Conservation (phyloP, 2,888 invertebrate species). For the Pachycephus smyrnensis region DNA sequence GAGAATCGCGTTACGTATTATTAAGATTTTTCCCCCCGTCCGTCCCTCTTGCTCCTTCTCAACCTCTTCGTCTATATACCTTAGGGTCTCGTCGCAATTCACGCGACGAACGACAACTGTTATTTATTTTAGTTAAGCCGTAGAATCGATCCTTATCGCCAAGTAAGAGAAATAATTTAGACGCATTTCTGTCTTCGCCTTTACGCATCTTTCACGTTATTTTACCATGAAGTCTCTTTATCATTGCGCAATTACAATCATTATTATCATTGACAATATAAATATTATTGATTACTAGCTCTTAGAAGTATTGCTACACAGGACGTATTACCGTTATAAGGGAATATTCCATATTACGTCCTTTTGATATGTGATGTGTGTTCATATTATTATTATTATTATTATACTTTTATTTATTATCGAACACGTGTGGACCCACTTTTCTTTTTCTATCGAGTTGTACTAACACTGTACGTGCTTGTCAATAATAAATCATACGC, state of each 20-base stretch:
- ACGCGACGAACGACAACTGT: not conserved
- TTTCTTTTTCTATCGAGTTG: slow-evolving; percentile 38
- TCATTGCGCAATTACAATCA: not conserved
- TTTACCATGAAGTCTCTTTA: not conserved
- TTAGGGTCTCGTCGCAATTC: not conserved
- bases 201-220: not conserved
- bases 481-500: slow-evolving; percentile 44
- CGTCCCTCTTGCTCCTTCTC: not conserved
- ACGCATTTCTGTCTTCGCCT: not conserved
- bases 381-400: slow-evolving; percentile 42
- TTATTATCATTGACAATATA: not conserved
- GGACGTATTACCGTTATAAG: slow-evolving; percentile 1
- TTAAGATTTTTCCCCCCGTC: not conserved
- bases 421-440: slow-evolving; percentile 36
- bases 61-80: not conserved
- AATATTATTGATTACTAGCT: not conserved
- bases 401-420: slow-evolving; percentile 46
- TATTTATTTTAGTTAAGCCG: not conserved
- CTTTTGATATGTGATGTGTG: slow-evolving; percentile 48
- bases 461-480: slow-evolving; percentile 52
- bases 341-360: slow-evolving; percentile 15
- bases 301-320: not conserved
- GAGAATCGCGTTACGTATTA: not conserved
- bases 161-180: not conserved
- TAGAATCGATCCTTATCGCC: not conserved